Base-by-base conservation (phyloP, 2,888 invertebrate species). In the Tachina grossa region DNA sequence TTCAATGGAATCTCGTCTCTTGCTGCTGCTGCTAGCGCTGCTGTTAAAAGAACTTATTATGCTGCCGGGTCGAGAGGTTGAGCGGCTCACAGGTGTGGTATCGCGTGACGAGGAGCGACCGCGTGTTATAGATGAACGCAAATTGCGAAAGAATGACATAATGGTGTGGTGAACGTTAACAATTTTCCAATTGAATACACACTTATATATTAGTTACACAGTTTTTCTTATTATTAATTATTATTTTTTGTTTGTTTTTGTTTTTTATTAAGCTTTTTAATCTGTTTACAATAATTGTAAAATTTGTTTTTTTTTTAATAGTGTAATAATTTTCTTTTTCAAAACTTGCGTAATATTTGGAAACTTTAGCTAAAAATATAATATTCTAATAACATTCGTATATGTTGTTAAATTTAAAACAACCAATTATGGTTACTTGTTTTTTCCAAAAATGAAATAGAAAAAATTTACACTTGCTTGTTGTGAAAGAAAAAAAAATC, bases 61-160 rank as follows among this genome's bases (percentile, higher is more conserved):
- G 57, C 91, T 91, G 49, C 86, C 89, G 4, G 90, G 90, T 0
- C 91, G 88, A 11, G 91, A 90, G 16, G 45, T 51, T 6, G 31
- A 31, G 31, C 6, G 31, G n/a, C 85, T 89, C 61, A 91, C 91
- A 2, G 92, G 92, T 22, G 92, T 92, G 63, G 90, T 90, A 39
- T 92, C 92, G 74, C 92, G 91, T 75, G 92, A 90, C 31, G 91
- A 89, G 87, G 90, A 92, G 88, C 90, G 91, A 85, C 90, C 90
- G 80, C 91, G 90, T 72, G 89, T 87, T 72, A 92, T 88, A 61
- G 92, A 90, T 66, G 90, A 89, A 83, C 92, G 92, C 75, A 92
- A 89, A 84, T 90, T 92, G 86, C 92, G 92, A 88, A 92, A 90
- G 88, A 92, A 92, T 83, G 92, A 91, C 92, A 92, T 31, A 31